Evolutionary conservation across 2,888 invertebrate genomes (phyloP), one percentile per base, ranked within the genome.

Genomic region (Pimpla rufipes): DNA sequence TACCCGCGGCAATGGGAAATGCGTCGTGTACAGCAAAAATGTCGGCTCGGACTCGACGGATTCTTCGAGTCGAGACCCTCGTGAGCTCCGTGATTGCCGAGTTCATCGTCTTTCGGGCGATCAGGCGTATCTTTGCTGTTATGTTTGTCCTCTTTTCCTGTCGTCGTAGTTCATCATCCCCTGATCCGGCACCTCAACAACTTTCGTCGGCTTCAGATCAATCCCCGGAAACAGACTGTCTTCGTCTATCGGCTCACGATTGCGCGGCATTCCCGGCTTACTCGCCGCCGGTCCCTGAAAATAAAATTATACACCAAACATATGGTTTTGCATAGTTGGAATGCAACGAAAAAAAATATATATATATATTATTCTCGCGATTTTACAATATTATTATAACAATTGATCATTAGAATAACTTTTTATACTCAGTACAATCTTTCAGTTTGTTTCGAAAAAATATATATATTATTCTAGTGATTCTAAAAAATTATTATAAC

Each of bases 111-210:
- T 91, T 98, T 98, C 0, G 98, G 98, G 87, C 98, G 98, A 88
- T 98, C 98, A 0, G 98, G 97, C 0, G 97, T 97, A 88, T 98
- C 98, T 96, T 97, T 96, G 1, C 97, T 98, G 90, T 97, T 97
- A 90, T 98, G 98, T 89, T 98, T 98, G 85, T 98, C 98, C 90
- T 98, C 98, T 92, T 94, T 98, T 97, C 21, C 97, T 97, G 89
- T 98, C 98, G 88, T 98, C 98, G 86, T 96, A 95, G 90, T 97
- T 96, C 96, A 96, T 96, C n/a, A 94, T 91, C 85, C 96, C 95
- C 88, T 96, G 96, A 90, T 96, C 96, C 94, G 90, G 93, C 70
- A 96, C 96, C 93, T 95, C 96, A 93, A 29, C 29, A 29, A 95
- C 94, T 90, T 96, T 96, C 16, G 92, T 86, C 10, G 96, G 96